A percentile compares a stretch with the other conserved stretches of the same genome.
Conservation (phyloP, 2,888 invertebrate species). For the Acronicta leporina region DNA sequence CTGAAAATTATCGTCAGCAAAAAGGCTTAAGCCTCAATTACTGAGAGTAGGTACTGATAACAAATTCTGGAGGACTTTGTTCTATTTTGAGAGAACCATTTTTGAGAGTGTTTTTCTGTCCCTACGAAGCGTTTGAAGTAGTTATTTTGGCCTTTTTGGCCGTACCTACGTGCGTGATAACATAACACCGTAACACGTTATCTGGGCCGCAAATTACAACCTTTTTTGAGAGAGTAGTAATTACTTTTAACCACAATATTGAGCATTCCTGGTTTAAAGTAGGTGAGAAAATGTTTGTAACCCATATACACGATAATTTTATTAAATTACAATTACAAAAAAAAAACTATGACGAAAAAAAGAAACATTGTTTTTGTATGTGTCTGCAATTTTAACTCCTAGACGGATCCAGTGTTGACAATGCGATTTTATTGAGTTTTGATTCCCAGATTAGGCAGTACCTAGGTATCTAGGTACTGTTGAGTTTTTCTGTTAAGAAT, state of each 20-base stretch:
- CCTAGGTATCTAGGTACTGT: too few relatives aligned
- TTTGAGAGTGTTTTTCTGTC: constrained; percentile 37
- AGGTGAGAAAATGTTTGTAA: neutral
- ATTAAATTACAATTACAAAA: too few relatives aligned
- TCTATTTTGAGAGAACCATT: constrained; percentile 38
- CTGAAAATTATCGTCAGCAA: constrained; percentile 42
- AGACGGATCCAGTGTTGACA: too few relatives aligned
- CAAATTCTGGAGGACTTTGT: constrained; percentile 26
- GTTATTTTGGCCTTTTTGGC: constrained; percentile 33
- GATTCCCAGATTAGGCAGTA: too few relatives aligned
- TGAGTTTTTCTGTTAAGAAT: too few relatives aligned
- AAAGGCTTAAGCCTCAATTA: constrained; percentile 40
- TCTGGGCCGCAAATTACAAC: constrained; percentile 27
- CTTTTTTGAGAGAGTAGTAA: constrained; percentile 25
- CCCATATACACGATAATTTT: neutral
- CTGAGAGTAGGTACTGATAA: constrained; percentile 38
- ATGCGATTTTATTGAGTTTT: too few relatives aligned
- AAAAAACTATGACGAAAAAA: too few relatives aligned
- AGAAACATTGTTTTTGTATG: too few relatives aligned
- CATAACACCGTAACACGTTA: constrained; percentile 12
- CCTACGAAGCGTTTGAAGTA: constrained; percentile 22
- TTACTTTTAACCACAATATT: constrained; percentile 24
- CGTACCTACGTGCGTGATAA: constrained; percentile 21
- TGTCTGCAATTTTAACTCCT: too few relatives aligned
- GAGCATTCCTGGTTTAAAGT: constrained; percentile 6